phyloP scores from a whole-genome alignment of 2,888 invertebrate species.

The Eulithis testata region DNA sequence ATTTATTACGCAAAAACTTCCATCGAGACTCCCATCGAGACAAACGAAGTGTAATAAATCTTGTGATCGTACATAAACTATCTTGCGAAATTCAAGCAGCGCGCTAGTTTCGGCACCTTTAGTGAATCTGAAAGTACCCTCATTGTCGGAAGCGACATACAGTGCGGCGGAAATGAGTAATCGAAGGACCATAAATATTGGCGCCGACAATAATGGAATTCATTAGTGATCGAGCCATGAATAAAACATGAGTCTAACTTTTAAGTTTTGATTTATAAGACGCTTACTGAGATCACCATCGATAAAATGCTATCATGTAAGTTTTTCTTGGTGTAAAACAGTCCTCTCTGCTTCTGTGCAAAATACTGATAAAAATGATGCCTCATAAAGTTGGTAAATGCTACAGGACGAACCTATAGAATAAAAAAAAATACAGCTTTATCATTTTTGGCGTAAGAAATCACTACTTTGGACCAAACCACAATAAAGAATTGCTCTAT shows the following conservation, averaged over 20 bases:
- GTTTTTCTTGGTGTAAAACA: no score
- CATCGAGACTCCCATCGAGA: no score
- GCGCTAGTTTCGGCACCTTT: not conserved
- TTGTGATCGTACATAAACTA: not conserved
- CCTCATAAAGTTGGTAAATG: no score
- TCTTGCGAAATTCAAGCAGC: not conserved
- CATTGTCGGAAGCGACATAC: slow-evolving; percentile 16
- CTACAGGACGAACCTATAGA: no score
- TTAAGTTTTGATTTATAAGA: slow-evolving; percentile 12
- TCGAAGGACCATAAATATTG: slow-evolving; percentile 23
- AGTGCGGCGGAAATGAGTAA: slow-evolving; percentile 33
- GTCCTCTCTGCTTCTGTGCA: not conserved
- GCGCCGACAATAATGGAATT: slow-evolving; percentile 22
- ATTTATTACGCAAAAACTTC: no score
- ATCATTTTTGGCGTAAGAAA: no score
- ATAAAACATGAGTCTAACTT: slow-evolving; percentile 19
- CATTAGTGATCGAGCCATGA: slow-evolving; percentile 16
- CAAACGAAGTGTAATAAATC: no score
- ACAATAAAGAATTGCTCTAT: no score
- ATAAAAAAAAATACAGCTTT: no score
- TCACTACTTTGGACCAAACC: no score
- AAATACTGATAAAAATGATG: not conserved
- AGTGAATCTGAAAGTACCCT: slow-evolving; percentile 2
- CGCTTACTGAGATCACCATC: not conserved
- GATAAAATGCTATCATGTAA: not conserved